A percentile compares a stretch with the other conserved stretches of the same genome.
Evolutionary conservation across 1,140 invertebrate species (phyloP).

Genomic region (Zaprionus nigranus): DNA sequence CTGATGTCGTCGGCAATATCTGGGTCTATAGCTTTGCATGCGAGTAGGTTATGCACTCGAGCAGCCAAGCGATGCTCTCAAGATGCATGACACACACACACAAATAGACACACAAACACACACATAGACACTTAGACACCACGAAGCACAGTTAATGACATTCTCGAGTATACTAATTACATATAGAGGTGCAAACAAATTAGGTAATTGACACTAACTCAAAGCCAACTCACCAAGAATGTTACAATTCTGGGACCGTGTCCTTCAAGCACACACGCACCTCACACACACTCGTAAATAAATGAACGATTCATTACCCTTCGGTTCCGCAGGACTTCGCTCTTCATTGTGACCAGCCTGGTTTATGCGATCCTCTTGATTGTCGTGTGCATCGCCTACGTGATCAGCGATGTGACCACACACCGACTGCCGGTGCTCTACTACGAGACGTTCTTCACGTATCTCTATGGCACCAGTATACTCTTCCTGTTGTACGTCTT

Average conservation of each 20-base stretch:
- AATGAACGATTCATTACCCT: background rate
- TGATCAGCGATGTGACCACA: constrained; percentile 96
- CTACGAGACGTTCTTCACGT: constrained; percentile 99
- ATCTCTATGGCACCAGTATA: constrained; percentile 97
- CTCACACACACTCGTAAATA: constrained; percentile 6
- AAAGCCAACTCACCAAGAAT: constrained; percentile 16
- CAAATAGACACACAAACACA: constrained; percentile 22
- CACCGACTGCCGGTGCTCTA: constrained; percentile 95
- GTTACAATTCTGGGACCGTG: background rate
- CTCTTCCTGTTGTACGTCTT: constrained; percentile 98
- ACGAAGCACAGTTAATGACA: constrained; percentile 30
- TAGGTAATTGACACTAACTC: constrained; percentile 37
- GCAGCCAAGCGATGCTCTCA: constrained; percentile 48
- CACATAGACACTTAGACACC: constrained; percentile 7
- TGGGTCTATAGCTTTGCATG: constrained; percentile 40
- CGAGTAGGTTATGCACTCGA: constrained; percentile 49
- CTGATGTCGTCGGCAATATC: constrained; percentile 3
- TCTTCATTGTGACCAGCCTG: constrained; percentile 97
- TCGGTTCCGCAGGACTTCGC: constrained; percentile 90
- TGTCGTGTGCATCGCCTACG: constrained; percentile 95
- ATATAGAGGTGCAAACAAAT: constrained; percentile 5
- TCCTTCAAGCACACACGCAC: constrained; percentile 11
- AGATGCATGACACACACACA: constrained; percentile 38
- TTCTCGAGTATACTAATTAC: constrained; percentile 26
- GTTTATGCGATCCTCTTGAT: constrained; percentile 96